Conservation (phyloP, 2,888 invertebrate species). For the Junonia oenone region DNA sequence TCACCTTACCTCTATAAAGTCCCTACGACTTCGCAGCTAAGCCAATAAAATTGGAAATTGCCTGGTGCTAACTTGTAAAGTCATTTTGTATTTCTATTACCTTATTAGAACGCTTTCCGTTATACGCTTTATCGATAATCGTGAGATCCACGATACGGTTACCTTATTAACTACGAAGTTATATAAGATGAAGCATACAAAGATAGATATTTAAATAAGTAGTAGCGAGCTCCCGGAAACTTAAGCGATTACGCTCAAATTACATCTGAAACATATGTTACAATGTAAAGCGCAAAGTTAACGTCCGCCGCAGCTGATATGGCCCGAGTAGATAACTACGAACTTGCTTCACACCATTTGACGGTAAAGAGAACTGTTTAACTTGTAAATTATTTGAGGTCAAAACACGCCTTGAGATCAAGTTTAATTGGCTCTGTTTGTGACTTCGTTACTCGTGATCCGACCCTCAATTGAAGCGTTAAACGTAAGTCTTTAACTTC, state of each 20-base stretch:
- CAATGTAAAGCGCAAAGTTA: constrained; percentile 45
- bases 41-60: constrained; percentile 39
- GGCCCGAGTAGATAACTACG: constrained; percentile 55
- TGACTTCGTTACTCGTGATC: constrained; percentile 52
- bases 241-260: constrained; percentile 56
- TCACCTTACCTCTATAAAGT: constrained; percentile 40
- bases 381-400: constrained; percentile 68
- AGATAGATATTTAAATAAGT: not conserved
- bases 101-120: constrained; percentile 15
- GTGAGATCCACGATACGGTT: not conserved
- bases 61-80: constrained; percentile 30
- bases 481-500: not conserved
- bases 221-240: constrained; percentile 20
- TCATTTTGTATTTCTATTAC: constrained; percentile 28
- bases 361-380: constrained; percentile 58
- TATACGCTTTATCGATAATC: constrained; percentile 6
- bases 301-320: constrained; percentile 59
- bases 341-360: constrained; percentile 44
- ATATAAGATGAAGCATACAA: not conserved
- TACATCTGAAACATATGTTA: constrained; percentile 51
- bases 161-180: not conserved
- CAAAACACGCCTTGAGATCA: constrained; percentile 51
- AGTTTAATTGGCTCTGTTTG: constrained; percentile 53
- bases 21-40: constrained; percentile 35
- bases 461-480: constrained; percentile 43